Evolutionary conservation across 2,113 vertebrate species (phyloP).

Genomic region (pig (Sus scrofa)): DNA sequence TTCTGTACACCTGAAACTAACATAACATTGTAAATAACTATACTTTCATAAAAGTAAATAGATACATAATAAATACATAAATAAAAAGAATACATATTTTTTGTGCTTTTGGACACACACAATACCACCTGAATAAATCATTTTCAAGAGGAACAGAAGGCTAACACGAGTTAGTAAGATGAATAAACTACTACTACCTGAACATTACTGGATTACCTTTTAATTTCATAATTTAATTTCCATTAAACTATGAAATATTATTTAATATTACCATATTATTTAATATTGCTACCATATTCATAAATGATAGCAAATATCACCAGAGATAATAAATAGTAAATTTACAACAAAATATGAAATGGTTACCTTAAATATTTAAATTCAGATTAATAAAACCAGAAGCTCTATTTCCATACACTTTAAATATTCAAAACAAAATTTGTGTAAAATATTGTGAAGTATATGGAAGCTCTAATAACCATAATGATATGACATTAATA

Average conservation of each 20-base stretch:
- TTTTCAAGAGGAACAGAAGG: not conserved
- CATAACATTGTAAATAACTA: too few species aligned
- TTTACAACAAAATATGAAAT: constrained; percentile 9
- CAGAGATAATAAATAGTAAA: constrained; percentile 14
- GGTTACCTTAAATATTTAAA: not conserved
- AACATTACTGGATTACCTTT: not conserved
- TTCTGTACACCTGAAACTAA: too few species aligned
- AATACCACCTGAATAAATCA: not conserved
- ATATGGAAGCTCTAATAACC: not conserved
- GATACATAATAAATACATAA: too few species aligned
- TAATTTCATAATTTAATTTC: constrained; percentile 17
- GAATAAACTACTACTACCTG: not conserved
- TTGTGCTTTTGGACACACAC: not conserved
- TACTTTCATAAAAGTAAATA: too few species aligned
- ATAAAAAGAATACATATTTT: not conserved
- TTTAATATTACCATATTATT: too few species aligned
- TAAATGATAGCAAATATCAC: not conserved
- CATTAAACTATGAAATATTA: too few species aligned
- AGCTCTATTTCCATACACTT: not conserved
- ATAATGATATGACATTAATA: not conserved
- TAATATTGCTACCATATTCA: not conserved
- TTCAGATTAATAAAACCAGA: not conserved
- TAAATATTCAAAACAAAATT: not conserved
- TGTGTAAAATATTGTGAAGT: not conserved
- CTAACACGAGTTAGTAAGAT: not conserved